phyloP scores from a whole-genome alignment of 1,140 invertebrate genomes.

The Drosophila aff. region DNA sequence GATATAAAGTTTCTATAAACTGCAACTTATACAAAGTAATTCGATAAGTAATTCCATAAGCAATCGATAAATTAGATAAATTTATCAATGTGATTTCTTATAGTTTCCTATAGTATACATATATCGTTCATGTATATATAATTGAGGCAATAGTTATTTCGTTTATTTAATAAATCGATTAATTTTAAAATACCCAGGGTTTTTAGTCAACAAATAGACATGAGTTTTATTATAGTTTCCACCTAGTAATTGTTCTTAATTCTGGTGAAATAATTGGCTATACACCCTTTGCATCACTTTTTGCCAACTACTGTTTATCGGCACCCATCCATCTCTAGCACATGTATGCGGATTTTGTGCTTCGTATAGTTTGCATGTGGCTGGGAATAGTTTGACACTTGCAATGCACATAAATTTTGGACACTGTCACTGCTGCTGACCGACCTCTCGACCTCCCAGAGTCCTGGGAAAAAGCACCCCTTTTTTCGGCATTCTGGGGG shows the following conservation, averaged over 20 bases:
- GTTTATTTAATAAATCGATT: background rate
- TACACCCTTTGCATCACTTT: background rate
- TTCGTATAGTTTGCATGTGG: slow-evolving; percentile 32
- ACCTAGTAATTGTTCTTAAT: background rate
- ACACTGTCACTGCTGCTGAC: slow-evolving; percentile 61
- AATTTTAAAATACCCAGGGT: background rate
- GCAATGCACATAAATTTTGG: slow-evolving; percentile 79
- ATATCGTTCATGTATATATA: no score
- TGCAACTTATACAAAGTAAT: background rate
- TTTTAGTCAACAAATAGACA: background rate
- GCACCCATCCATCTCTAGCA: slow-evolving; percentile 21
- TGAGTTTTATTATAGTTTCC: background rate
- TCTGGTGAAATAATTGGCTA: no score
- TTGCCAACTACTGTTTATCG: background rate
- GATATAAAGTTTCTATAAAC: background rate
- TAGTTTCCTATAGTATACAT: no score
- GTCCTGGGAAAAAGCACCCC: slow-evolving; percentile 5
- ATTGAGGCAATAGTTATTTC: no score
- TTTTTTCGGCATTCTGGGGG: slow-evolving; percentile 8
- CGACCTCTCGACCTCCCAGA: slow-evolving; percentile 31
- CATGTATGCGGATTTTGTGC: slow-evolving; percentile 7
- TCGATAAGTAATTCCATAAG: background rate
- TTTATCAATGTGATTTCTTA: background rate
- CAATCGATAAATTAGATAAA: background rate
- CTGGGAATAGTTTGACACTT: slow-evolving; percentile 79